These are phyloP conservation scores for Fragum sueziense DNA, from an alignment of 2,888 invertebrate genomes.

Conservation along the genomic window DNA sequence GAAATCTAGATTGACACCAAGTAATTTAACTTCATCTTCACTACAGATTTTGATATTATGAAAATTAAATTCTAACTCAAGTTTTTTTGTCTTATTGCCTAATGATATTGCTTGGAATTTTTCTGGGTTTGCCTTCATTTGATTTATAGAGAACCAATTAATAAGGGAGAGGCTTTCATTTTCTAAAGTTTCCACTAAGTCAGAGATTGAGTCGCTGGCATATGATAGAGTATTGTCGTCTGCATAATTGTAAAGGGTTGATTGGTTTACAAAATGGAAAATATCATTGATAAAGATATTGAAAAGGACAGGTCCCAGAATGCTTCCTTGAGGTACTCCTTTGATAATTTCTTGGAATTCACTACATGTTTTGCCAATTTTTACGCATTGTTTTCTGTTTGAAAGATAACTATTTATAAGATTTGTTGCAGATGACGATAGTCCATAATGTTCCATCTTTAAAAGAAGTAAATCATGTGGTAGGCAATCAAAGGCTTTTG, in stretches of 20 bases:
- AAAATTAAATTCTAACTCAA: slow-evolving; percentile 30
- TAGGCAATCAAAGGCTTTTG: slow-evolving; percentile 20
- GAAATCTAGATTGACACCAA: slow-evolving; percentile 34
- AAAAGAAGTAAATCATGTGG: slow-evolving; percentile 3
- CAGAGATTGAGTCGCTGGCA: not conserved
- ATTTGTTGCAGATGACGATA: not conserved
- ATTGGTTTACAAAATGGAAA: slow-evolving; percentile 7
- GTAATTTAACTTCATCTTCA: slow-evolving; percentile 31
- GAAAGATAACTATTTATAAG: slow-evolving; percentile 19
- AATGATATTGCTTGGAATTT: slow-evolving; percentile 36
- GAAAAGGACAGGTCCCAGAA: slow-evolving; percentile 25
- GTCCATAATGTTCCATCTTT: slow-evolving; percentile 18
- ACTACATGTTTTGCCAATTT: slow-evolving; percentile 28
- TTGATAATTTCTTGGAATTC: slow-evolving; percentile 23
- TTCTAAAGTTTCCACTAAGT: slow-evolving; percentile 3
- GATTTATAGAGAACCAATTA: slow-evolving; percentile 36
- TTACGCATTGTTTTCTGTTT: slow-evolving; percentile 30
- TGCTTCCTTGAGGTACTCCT: slow-evolving; percentile 33
- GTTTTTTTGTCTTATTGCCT: slow-evolving; percentile 26
- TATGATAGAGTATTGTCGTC: slow-evolving; percentile 35
- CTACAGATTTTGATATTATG: slow-evolving; percentile 14
- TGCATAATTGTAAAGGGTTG: slow-evolving; percentile 48
- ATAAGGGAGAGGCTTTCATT: slow-evolving; percentile 26
- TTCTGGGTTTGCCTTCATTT: slow-evolving; percentile 36
- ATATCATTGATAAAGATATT: slow-evolving; percentile 14